These are phyloP conservation scores for Brachyopa scutellaris DNA, from an alignment of 2,888 invertebrate species.

Conservation along the genomic window DNA sequence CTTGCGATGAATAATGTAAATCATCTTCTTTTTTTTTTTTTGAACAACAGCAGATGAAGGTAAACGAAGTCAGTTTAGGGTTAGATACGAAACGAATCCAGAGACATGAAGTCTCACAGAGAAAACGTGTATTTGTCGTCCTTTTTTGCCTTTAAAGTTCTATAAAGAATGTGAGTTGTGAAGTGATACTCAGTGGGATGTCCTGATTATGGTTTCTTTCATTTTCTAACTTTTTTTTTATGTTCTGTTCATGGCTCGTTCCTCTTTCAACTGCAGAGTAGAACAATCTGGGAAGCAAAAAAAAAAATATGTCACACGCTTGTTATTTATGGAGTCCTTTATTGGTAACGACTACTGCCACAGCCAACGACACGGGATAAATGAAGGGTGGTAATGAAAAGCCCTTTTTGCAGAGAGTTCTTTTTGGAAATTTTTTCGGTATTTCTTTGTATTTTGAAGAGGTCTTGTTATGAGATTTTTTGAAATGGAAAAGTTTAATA, in stretches of 20 bases:
- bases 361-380: slow-evolving; percentile 18
- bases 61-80: slow-evolving; percentile 62
- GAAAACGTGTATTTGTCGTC: slow-evolving; percentile 43
- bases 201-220: slow-evolving; percentile 59
- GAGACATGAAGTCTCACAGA: background rate
- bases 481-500: slow-evolving; percentile 34
- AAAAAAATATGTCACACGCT: slow-evolving; percentile 74
- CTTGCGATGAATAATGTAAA: slow-evolving; percentile 66
- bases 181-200: slow-evolving; percentile 57
- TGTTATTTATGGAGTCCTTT: slow-evolving; percentile 75
- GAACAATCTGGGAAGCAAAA: slow-evolving; percentile 41
- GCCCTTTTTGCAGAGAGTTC: slow-evolving; percentile 22
- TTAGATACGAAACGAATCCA: slow-evolving; percentile 29
- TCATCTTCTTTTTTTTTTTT: slow-evolving; percentile 20
- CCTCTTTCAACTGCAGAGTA: slow-evolving; percentile 41
- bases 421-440: slow-evolving; percentile 41
- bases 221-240: too few species aligned
- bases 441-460: slow-evolving; percentile 2
- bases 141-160: slow-evolving; percentile 26
- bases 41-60: slow-evolving; percentile 33
- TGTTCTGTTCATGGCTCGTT: slow-evolving; percentile 14
- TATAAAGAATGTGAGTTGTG: slow-evolving; percentile 9
- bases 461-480: slow-evolving; percentile 13
- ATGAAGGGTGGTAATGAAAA: slow-evolving; percentile 65
- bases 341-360: slow-evolving; percentile 65